phyloP scores from a whole-genome alignment of 2,888 invertebrate species.

The Lithophane socia region DNA sequence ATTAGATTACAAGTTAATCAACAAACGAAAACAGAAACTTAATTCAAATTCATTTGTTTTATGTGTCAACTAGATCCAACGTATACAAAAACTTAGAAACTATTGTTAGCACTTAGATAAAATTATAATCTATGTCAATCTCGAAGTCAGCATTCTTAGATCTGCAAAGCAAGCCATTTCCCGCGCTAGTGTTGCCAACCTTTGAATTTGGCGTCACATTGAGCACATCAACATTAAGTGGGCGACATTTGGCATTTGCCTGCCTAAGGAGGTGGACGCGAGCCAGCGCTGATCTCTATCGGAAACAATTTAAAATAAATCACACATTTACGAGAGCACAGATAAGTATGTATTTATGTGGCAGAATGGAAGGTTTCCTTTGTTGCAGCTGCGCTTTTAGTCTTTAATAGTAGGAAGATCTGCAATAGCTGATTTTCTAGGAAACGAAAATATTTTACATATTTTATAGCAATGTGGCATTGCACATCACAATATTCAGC shows the following conservation, averaged over 20 bases:
- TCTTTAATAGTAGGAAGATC: neutral
- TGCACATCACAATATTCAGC: neutral
- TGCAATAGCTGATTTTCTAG: neutral
- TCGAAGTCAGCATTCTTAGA: conserved; percentile 4
- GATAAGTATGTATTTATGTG: conserved; percentile 65
- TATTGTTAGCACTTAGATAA: too few relatives aligned
- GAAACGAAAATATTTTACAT: neutral
- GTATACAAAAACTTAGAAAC: too few relatives aligned
- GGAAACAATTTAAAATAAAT: conserved; percentile 66
- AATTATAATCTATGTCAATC: neutral
- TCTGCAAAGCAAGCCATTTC: conserved; percentile 5
- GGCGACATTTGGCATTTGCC: conserved; percentile 56
- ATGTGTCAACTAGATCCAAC: too few relatives aligned
- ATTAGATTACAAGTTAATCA: too few relatives aligned
- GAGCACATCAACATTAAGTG: conserved; percentile 35
- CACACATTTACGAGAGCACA: conserved; percentile 65
- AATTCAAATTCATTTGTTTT: too few relatives aligned
- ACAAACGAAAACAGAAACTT: neutral
- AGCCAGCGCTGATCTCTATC: conserved; percentile 66
- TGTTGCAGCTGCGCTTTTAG: conserved; percentile 46
- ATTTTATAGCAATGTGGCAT: neutral
- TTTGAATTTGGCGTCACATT: conserved; percentile 41
- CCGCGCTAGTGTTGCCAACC: conserved; percentile 41
- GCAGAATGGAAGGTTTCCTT: conserved; percentile 14
- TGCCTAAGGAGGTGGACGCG: conserved; percentile 48